A percentile compares a stretch with the other conserved stretches of the same genome.
phyloP scores from a whole-genome alignment of 2,797 vertebrate genomes.

The Vespertilio murinus region DNA sequence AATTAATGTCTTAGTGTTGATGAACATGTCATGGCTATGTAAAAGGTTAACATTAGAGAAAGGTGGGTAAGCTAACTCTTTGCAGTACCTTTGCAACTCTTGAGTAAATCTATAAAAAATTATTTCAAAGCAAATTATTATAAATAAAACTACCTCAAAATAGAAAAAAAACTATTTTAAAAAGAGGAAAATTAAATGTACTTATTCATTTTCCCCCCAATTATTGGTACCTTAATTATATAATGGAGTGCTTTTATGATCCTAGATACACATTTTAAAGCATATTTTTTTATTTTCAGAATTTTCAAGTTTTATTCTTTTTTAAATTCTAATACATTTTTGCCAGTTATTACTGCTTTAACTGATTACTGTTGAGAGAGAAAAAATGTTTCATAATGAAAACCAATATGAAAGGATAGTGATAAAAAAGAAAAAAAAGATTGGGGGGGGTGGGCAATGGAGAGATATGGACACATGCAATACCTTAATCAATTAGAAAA shows the following conservation, averaged over 20 bases:
- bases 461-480: too few species aligned
- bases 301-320: not conserved
- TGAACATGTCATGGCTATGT: not conserved
- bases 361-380: not conserved
- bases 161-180: not conserved
- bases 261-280: not conserved
- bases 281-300: not conserved
- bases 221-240: not conserved
- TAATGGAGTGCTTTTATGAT: not conserved
- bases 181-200: not conserved
- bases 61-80: not conserved
- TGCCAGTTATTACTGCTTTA: not conserved
- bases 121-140: not conserved
- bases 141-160: not conserved
- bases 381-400: not conserved
- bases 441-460: too few species aligned
- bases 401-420: not conserved
- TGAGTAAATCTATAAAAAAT: not conserved
- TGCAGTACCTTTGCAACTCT: not conserved
- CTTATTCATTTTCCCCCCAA: not conserved
- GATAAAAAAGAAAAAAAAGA: not conserved
- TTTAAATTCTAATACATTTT: not conserved
- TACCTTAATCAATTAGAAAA: too few species aligned
- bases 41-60: not conserved
- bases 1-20: not conserved